Evolutionary conservation across 2,113 vertebrate genomes (phyloP).

Genomic region (Damaliscus lunatus): DNA sequence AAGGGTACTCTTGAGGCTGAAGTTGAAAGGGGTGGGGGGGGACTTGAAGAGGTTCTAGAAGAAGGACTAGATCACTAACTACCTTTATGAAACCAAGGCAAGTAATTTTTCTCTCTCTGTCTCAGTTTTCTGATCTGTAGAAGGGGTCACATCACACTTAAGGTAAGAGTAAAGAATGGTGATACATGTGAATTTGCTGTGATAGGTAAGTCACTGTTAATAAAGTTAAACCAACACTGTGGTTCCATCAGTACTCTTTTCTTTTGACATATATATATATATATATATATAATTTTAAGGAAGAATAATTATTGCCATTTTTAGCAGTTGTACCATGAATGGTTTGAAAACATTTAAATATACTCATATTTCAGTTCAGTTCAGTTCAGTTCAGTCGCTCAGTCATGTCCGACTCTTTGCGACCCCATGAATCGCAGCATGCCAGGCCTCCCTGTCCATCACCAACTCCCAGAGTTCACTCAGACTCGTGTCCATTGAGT

Average conservation of each 20-base stretch:
- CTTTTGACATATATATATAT: neutral
- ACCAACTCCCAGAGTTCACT: no score
- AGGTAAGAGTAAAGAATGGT: neutral
- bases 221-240: neutral
- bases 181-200: neutral
- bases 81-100: neutral
- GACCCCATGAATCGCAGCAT: no score
- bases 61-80: neutral
- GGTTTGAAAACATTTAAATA: neutral
- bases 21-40: neutral
- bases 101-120: neutral
- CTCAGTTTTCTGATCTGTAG: neutral
- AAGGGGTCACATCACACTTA: neutral
- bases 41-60: neutral
- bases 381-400: no score
- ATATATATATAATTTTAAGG: neutral
- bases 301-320: neutral
- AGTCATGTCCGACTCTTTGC: no score
- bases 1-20: neutral
- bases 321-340: neutral
- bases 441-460: no score
- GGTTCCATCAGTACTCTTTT: neutral
- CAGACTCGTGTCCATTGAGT: no score
- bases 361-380: neutral
- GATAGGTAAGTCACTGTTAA: neutral